phyloP scores from a whole-genome alignment of 2,113 vertebrate genomes.

The Holacanthus passer region DNA sequence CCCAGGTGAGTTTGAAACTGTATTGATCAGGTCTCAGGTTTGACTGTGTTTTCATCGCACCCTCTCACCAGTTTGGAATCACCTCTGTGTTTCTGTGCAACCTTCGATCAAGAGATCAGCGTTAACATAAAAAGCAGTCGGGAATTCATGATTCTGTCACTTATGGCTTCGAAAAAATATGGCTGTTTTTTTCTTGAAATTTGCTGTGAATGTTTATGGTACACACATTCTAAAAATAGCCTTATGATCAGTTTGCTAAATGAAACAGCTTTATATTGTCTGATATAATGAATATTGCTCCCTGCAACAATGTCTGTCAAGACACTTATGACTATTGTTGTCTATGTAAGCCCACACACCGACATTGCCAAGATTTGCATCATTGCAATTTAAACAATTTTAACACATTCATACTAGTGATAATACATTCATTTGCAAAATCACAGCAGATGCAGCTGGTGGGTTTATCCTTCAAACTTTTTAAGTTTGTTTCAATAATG shows the following conservation, averaged over 20 bases:
- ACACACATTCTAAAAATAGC: not conserved
- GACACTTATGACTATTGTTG: not conserved
- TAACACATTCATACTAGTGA: no score
- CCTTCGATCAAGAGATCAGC: no score
- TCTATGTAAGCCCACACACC: not conserved
- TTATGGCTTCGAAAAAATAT: not conserved
- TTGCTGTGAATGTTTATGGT: not conserved
- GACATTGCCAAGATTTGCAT: no score
- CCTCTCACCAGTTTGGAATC: not conserved
- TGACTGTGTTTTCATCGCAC: not conserved
- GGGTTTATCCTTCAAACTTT: not conserved
- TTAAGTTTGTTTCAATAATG: not conserved
- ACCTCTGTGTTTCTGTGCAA: not conserved
- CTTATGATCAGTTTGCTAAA: not conserved
- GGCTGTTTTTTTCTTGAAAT: not conserved
- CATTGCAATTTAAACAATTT: no score
- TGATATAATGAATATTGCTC: no score
- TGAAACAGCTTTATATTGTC: no score
- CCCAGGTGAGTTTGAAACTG: constrained; percentile 86
- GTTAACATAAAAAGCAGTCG: not conserved
- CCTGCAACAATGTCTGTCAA: no score
- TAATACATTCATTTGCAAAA: no score
- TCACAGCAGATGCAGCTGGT: not conserved
- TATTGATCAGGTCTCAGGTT: not conserved
- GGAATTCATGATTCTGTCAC: not conserved